These are phyloP conservation scores for Atethmia centrago DNA, from an alignment of 2,888 invertebrate species.

Conservation along the genomic window DNA sequence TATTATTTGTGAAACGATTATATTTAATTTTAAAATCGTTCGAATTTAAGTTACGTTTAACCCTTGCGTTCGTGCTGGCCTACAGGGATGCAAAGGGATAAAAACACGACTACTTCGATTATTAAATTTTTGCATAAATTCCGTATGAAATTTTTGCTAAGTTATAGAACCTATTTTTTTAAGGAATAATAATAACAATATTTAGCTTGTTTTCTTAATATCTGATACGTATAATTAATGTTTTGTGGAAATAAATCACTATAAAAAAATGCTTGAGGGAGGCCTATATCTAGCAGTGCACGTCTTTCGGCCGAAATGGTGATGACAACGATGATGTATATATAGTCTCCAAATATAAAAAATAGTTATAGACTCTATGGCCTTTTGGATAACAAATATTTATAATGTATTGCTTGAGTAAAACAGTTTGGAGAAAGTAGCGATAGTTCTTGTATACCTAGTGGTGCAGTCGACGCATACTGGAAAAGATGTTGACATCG, in stretches of 20 bases:
- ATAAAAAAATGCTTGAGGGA: no score
- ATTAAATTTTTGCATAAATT: background rate
- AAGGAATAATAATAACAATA: background rate
- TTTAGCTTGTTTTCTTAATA: background rate
- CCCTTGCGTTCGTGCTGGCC: no score
- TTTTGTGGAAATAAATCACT: no score
- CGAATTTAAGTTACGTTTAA: background rate
- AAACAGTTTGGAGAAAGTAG: background rate
- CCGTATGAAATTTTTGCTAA: background rate
- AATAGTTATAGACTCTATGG: background rate
- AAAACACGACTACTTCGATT: background rate
- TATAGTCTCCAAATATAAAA: background rate
- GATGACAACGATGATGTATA: background rate
- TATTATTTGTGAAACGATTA: background rate
- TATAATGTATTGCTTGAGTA: background rate
- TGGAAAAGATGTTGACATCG: background rate
- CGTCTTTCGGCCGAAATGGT: background rate
- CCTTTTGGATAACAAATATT: background rate
- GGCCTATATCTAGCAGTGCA: no score
- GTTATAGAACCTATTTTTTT: background rate
- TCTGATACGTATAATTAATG: background rate
- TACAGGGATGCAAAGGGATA: no score
- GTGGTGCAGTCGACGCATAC: background rate
- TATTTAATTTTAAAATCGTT: no score
- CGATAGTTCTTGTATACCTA: background rate